Percentiles rank a stretch among this genome's conserved stretches.
phyloP scores from a whole-genome alignment of 2,888 invertebrate genomes.

The Hydraecia micacea region DNA sequence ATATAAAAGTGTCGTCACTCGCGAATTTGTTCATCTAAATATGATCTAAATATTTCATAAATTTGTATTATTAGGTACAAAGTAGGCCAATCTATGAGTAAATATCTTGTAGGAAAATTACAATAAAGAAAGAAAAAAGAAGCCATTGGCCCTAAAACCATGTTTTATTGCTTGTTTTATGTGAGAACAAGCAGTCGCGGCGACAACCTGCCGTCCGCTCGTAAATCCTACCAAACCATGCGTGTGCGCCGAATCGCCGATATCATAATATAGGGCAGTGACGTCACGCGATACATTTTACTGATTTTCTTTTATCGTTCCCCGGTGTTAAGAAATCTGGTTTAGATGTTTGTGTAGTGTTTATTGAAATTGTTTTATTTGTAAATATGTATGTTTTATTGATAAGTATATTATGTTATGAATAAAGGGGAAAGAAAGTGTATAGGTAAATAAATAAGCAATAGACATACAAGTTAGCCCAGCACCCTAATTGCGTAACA shows the following conservation, averaged over 20 bases:
- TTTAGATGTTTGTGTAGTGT: slow-evolving; percentile 28
- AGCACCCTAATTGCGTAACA: no score
- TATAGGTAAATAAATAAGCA: not conserved
- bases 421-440: not conserved
- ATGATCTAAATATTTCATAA: not conserved
- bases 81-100: slow-evolving; percentile 20
- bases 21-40: slow-evolving; percentile 4
- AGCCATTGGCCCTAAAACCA: slow-evolving; percentile 20
- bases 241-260: slow-evolving; percentile 57
- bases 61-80: slow-evolving; percentile 29
- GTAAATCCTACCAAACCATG: slow-evolving; percentile 60
- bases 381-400: slow-evolving; percentile 12
- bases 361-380: slow-evolving; percentile 22
- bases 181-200: slow-evolving; percentile 38
- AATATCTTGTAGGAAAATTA: slow-evolving; percentile 28
- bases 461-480: not conserved
- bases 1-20: slow-evolving; percentile 15
- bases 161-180: slow-evolving; percentile 57
- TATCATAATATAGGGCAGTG: slow-evolving; percentile 64
- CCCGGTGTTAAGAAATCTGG: slow-evolving; percentile 26
- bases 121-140: slow-evolving; percentile 34
- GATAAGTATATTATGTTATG: not conserved
- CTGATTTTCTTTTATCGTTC: slow-evolving; percentile 50
- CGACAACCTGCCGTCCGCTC: slow-evolving; percentile 49
- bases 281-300: slow-evolving; percentile 52